Base-by-base conservation (phyloP, 2,797 vertebrate species). In the Sebastolobus alascanus region DNA sequence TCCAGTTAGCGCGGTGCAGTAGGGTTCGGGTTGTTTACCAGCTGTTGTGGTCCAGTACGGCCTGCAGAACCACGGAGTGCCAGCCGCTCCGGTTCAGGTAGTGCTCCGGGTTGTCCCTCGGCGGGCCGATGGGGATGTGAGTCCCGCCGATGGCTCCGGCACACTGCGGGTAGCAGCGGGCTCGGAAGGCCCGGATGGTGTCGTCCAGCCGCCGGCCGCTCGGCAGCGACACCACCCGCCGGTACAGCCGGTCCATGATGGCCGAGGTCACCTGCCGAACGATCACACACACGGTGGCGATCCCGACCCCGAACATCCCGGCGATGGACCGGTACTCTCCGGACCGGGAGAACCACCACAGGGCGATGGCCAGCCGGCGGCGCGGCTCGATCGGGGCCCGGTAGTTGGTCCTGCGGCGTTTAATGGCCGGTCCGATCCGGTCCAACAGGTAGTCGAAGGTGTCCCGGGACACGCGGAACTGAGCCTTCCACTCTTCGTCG, bases 51-150 rank as follows among this genome's bases (percentile, higher is more conserved):
- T 89, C 84, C 18, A 93, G 86, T 76, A 90, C 89, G 0, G 84
- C 87, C 78, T 93, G 90, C 75, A 90, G 85, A 33, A 91, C 68
- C 29, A 92, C 74, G 0, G 87, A 91, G 85, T 93, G 80, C 89
- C 89, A 90, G 11, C 84, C 87, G 6, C 71, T 59, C 10, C 8
- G 9, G 76, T 90, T 93, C 8, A 76, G 5, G 79, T 90, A 90
- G 76, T 89, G 75, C 4, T 87, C 78, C 1, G 85, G 87, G 65
- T 89, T 83, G 3, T 84, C 60, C 9, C 83, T 76, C 1, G 88
- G 84, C 0, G 80, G 65, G 0, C 81, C 70, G 46, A 90, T 78
- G 56, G 91, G 91, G 68, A 92, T 81, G 77, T 90, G 90, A 0
- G 83, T 90, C 6, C 43, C 35, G 2, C 90, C 87, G 3, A 91